Evolutionary conservation across 2,113 vertebrate genomes (phyloP), one percentile per base, ranked within the genome.

Genomic region (Tyrannus savana): DNA sequence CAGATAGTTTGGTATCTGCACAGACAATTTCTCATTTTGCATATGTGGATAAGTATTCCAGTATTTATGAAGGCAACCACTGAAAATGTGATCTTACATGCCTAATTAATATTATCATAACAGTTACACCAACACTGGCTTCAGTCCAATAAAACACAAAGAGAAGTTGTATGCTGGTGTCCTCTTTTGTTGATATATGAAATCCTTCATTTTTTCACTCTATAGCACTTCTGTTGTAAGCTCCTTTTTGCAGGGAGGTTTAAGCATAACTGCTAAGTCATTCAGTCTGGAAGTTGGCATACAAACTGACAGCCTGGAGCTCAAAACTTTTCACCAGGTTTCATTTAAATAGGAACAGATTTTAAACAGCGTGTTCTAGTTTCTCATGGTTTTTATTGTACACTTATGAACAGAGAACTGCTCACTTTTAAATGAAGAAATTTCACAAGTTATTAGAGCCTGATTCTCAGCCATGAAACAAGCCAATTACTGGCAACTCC

Each of bases 11-110:
- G 68, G 33, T 91, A 33, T 86, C 79, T 80, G 47, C 59, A 42
- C 68, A 63, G 85, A 52, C 72, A 93, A 74, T 90, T 96, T 94
- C 82, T 46, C 60, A 22, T 81, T 95, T 90, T 92, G 60, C 73
- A 62, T 81, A 46, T 33, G 33, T 89, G 73, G 85, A 19, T 94
- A 88, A 85, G 73, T 91, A 79, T 85, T 90, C 15, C 50, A 30
- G 39, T 60, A 49, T 96, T 93, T 93, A 72, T 84, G 92, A 90
- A 92, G 77, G 76, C 80, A 41, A 27, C 73, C 84, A 89, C 64
- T 96, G 96, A 93, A 95, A 95, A 94, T 93, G 90, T 87, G 93
- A 94, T 95, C 95, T 95, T 93, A 92, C 88, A 49, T 81, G 80
- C 83, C 83, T 93, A 87, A 95, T 96, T 96, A 96, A 94, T 94